Percentiles rank a stretch among this genome's conserved stretches.
phyloP scores from a whole-genome alignment of 2,888 invertebrate genomes.

The Escarpia spicata region DNA sequence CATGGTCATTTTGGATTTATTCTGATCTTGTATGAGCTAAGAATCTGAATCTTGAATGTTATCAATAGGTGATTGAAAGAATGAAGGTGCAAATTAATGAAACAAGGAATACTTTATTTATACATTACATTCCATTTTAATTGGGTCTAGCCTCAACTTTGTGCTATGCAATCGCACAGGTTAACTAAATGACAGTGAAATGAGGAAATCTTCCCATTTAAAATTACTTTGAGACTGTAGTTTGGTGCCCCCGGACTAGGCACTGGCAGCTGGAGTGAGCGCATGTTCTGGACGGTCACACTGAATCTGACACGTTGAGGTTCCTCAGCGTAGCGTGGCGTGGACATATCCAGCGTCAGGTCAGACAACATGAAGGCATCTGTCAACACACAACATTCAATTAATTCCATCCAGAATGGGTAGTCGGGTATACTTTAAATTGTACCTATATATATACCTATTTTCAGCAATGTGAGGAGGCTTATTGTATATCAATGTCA shows the following conservation, averaged over 20 bases:
- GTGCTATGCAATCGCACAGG: background rate
- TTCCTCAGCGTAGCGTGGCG: background rate
- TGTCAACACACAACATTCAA: background rate
- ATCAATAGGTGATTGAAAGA: too few species aligned
- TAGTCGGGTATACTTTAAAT: background rate
- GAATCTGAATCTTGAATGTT: too few species aligned
- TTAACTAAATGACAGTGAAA: background rate
- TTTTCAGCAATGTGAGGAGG: too few species aligned
- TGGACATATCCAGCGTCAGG: background rate
- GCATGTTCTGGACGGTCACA: constrained; percentile 9
- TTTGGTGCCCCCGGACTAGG: background rate
- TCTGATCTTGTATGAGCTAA: too few species aligned
- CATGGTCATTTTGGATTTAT: too few species aligned
- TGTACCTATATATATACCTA: too few species aligned
- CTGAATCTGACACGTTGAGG: background rate
- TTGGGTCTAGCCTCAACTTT: background rate
- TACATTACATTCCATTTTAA: too few species aligned
- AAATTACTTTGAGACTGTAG: background rate
- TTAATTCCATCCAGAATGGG: background rate
- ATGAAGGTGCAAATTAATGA: too few species aligned
- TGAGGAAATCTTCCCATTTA: background rate
- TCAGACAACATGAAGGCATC: background rate
- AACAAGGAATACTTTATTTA: too few species aligned
- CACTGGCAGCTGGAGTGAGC: background rate
- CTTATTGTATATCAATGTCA: too few species aligned